Evolutionary conservation across 2,113 vertebrate species (phyloP).

Genomic region (Poeciliopsis retropinna): DNA sequence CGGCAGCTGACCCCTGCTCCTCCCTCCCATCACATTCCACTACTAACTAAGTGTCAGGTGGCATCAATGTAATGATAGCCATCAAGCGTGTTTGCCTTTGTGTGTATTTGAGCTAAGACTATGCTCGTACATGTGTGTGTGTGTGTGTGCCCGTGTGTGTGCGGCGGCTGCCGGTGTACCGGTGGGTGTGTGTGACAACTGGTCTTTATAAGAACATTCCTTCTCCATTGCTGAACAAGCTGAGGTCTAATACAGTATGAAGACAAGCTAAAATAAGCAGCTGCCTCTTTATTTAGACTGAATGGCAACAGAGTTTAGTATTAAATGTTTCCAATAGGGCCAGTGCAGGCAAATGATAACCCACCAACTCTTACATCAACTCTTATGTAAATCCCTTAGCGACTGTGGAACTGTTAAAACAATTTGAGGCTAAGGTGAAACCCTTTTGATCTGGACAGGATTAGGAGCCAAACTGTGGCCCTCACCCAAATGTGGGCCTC

Average conservation of each 20-base stretch:
- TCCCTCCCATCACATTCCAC: slow-evolving; percentile 73
- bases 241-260: slow-evolving; percentile 18
- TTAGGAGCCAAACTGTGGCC: slow-evolving; percentile 30
- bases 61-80: slow-evolving; percentile 78
- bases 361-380: slow-evolving; percentile 31
- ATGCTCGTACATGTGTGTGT: slow-evolving; percentile 50
- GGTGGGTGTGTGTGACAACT: slow-evolving; percentile 59
- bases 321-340: slow-evolving; percentile 46
- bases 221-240: slow-evolving; percentile 28
- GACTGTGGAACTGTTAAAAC: slow-evolving; percentile 14
- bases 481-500: slow-evolving; percentile 66
- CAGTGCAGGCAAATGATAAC: slow-evolving; percentile 26
- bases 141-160: slow-evolving; percentile 19
- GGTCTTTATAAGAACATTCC: slow-evolving; percentile 63
- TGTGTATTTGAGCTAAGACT: slow-evolving; percentile 62
- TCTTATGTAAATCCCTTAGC: slow-evolving; percentile 10
- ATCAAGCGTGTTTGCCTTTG: slow-evolving; percentile 71
- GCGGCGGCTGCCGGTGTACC: slow-evolving; percentile 25
- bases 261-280: slow-evolving; percentile 14
- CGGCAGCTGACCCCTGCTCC: slow-evolving; percentile 55
- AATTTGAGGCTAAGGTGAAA: slow-evolving; percentile 16
- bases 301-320: slow-evolving; percentile 15
- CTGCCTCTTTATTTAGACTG: slow-evolving; percentile 14
- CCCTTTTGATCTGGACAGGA: slow-evolving; percentile 14
- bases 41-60: slow-evolving; percentile 76